A percentile compares a stretch with the other conserved stretches of the same genome.
Conservation (phyloP, 2,113 vertebrate species). For the Columba livia region DNA sequence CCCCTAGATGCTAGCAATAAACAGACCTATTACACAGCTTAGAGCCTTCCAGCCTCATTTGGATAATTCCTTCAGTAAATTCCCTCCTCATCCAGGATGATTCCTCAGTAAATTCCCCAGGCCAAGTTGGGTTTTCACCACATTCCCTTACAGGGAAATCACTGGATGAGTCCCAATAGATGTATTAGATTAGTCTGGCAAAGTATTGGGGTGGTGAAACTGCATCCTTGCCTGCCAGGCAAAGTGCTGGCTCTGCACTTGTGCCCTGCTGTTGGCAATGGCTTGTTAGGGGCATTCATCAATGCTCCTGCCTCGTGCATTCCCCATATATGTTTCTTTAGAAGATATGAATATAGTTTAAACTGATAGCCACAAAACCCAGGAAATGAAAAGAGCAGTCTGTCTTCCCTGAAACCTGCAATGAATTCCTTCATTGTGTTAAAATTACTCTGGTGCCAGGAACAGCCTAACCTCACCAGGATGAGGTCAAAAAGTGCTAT, state of each 20-base stretch:
- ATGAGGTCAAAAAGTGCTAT: not conserved
- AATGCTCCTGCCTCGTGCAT: not conserved
- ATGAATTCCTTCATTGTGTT: not conserved
- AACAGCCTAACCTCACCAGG: not conserved
- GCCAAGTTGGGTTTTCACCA: not conserved
- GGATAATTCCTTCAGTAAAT: not conserved
- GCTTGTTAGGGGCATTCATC: not conserved
- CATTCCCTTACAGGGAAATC: not conserved
- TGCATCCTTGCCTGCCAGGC: not conserved
- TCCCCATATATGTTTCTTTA: not conserved
- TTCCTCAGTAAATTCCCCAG: not conserved
- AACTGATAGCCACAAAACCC: not conserved
- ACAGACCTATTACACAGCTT: not conserved
- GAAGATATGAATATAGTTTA: not conserved
- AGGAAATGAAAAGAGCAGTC: not conserved
- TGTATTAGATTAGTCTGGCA: too few species aligned
- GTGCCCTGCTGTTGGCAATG: not conserved
- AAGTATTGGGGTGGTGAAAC: not conserved
- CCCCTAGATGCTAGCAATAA: not conserved
- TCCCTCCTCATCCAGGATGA: not conserved
- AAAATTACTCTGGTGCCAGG: not conserved
- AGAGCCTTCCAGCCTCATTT: not conserved
- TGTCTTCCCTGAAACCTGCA: not conserved
- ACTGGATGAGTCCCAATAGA: not conserved
- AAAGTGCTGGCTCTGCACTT: not conserved